Conservation (phyloP, 2,113 vertebrate species). For the Hystrix cristata region DNA sequence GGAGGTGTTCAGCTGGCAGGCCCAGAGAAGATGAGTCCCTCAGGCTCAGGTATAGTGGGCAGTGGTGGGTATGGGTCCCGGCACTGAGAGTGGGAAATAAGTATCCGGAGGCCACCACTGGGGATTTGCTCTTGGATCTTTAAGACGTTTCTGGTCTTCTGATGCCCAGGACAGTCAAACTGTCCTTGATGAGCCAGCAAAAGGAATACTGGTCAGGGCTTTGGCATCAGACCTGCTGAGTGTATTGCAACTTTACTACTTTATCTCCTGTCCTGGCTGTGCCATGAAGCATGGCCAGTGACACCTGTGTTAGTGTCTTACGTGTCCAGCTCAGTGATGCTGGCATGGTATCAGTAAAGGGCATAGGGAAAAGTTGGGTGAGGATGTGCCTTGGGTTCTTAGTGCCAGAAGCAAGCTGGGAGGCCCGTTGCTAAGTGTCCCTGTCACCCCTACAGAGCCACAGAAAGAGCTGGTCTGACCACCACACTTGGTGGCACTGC, state of each 20-base stretch:
- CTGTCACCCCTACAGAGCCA: conserved; percentile 75
- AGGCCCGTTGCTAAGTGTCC: not conserved
- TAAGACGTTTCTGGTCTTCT: not conserved
- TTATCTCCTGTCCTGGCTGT: not conserved
- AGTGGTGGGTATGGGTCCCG: no score
- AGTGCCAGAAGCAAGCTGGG: not conserved
- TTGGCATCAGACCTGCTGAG: not conserved
- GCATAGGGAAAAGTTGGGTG: not conserved
- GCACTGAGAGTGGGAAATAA: not conserved
- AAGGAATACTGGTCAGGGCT: not conserved
- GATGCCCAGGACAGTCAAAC: not conserved
- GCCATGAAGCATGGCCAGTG: not conserved
- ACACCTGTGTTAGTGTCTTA: no score
- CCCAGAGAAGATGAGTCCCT: conserved; percentile 2
- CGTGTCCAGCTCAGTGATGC: not conserved
- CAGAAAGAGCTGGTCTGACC: conserved; percentile 84
- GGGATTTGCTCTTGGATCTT: not conserved
- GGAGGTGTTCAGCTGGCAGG: conserved; percentile 83
- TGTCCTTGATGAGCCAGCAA: not conserved
- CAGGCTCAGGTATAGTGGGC: conserved; percentile 74
- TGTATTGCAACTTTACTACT: not conserved
- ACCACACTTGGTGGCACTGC: conserved; percentile 73
- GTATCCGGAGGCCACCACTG: not conserved
- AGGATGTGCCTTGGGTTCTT: not conserved
- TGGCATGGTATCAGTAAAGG: not conserved